phyloP scores from a whole-genome alignment of 2,888 invertebrate species.

The Watsonalla binaria region DNA sequence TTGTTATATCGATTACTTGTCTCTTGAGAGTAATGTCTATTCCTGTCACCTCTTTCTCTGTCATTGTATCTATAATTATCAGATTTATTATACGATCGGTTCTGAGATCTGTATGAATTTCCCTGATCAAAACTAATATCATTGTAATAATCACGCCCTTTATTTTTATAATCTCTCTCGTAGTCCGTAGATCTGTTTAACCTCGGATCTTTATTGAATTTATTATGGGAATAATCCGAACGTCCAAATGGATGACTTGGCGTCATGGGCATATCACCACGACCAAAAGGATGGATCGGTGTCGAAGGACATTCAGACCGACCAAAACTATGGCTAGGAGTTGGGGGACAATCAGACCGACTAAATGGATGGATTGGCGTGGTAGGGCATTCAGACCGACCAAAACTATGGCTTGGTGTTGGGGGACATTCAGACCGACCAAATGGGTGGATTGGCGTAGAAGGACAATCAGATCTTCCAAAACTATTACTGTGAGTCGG shows the following conservation, averaged over 20 bases:
- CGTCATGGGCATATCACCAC: slow-evolving; percentile 21
- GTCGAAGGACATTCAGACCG: slow-evolving; percentile 25
- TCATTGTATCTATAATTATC: slow-evolving; percentile 29
- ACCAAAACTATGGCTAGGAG: slow-evolving; percentile 28
- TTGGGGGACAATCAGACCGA: slow-evolving; percentile 26
- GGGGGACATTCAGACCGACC: slow-evolving; percentile 40
- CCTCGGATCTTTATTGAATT: slow-evolving; percentile 49
- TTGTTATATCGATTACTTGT: slow-evolving; percentile 24
- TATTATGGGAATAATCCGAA: slow-evolving; percentile 20
- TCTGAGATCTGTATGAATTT: slow-evolving; percentile 27
- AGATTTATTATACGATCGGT: slow-evolving; percentile 21
- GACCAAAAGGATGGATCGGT: slow-evolving; percentile 23
- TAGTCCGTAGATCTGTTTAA: slow-evolving; percentile 45
- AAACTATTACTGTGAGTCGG: slow-evolving; percentile 42
- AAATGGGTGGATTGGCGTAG: slow-evolving; percentile 40
- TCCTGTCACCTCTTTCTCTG: slow-evolving; percentile 38
- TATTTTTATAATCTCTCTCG: slow-evolving; percentile 35
- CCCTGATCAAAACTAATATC: slow-evolving; percentile 29
- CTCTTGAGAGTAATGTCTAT: slow-evolving; percentile 22
- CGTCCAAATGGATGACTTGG: slow-evolving; percentile 28
- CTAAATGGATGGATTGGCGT: slow-evolving; percentile 37
- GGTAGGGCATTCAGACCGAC: slow-evolving; percentile 32
- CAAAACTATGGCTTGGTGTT: slow-evolving; percentile 49
- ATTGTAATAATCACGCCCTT: slow-evolving; percentile 35
- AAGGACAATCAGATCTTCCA: slow-evolving; percentile 39